Evolutionary conservation across 2,113 vertebrate genomes (phyloP).

Genomic region (Marcusenius ussheri): DNA sequence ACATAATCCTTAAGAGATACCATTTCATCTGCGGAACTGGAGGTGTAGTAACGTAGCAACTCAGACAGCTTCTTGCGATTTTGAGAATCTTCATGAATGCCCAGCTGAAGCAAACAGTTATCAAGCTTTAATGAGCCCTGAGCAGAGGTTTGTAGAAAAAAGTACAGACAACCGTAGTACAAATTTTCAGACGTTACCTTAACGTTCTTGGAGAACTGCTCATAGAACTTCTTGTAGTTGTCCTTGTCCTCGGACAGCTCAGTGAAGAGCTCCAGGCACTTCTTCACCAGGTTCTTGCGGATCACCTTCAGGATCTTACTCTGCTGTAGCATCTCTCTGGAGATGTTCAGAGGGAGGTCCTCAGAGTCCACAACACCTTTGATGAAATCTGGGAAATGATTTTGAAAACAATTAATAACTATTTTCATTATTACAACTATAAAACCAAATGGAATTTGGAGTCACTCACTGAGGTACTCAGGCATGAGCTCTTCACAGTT

Average conservation of each 20-base stretch:
- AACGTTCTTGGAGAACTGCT: conserved; percentile 96
- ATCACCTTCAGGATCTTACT: conserved; percentile 98
- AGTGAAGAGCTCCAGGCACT: conserved; percentile 88
- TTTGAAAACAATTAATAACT: conserved; percentile 17
- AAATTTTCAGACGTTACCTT: conserved; percentile 62
- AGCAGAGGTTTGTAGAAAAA: neutral
- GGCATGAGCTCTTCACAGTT: conserved; percentile 94
- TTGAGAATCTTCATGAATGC: conserved; percentile 93
- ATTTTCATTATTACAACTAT: no score
- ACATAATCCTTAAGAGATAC: conserved; percentile 94
- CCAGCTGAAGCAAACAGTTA: conserved; percentile 63
- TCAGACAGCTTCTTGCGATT: conserved; percentile 94
- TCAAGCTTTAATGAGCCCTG: neutral
- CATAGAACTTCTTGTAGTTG: conserved; percentile 93
- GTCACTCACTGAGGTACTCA: conserved; percentile 86
- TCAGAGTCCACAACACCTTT: conserved; percentile 94
- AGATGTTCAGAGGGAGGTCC: conserved; percentile 92
- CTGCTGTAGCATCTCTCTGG: conserved; percentile 93
- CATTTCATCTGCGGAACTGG: conserved; percentile 89
- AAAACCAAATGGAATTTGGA: neutral
- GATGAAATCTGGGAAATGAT: conserved; percentile 71
- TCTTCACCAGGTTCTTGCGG: conserved; percentile 94
- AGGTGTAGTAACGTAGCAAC: conserved; percentile 83
- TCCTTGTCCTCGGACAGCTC: conserved; percentile 91
- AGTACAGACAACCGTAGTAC: neutral